These are phyloP conservation scores for Lasius fuliginosus DNA, from an alignment of 2,888 invertebrate genomes.

Conservation along the genomic window DNA sequence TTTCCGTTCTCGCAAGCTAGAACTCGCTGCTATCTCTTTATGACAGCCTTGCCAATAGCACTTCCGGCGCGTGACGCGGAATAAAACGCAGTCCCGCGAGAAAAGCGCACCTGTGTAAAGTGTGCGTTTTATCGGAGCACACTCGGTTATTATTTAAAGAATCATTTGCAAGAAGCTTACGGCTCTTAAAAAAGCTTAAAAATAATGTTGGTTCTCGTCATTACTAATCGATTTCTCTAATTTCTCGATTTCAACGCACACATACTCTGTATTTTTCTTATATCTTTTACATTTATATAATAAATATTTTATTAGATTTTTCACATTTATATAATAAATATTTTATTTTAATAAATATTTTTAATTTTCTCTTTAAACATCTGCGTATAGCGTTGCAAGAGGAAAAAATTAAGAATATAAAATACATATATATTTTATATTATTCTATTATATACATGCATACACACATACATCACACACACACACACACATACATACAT, in stretches of 20 bases:
- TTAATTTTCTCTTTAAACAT: background rate
- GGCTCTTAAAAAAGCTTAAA: background rate
- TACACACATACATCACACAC: too few species aligned
- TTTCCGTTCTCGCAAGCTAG: constrained; percentile 56
- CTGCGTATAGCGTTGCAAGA: too few species aligned
- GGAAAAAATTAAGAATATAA: background rate
- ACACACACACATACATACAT: too few species aligned
- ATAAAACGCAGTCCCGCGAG: constrained; percentile 53
- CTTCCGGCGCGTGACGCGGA: constrained; percentile 43
- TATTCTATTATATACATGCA: too few species aligned
- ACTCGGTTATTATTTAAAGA: constrained; percentile 6
- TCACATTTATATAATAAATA: background rate
- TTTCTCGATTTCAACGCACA: background rate
- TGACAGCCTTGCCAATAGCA: constrained; percentile 35
- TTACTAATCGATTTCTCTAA: background rate
- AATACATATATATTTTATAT: too few species aligned
- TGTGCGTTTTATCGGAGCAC: background rate
- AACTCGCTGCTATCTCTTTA: constrained; percentile 51
- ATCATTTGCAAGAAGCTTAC: background rate
- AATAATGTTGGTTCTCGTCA: background rate
- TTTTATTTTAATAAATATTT: background rate
- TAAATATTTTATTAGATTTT: background rate
- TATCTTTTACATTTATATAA: background rate
- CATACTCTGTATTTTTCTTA: background rate
- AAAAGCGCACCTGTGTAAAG: background rate